phyloP scores from a whole-genome alignment of 92 coral and sea anemone genomes.

The Zoanthus sansibaricus region DNA sequence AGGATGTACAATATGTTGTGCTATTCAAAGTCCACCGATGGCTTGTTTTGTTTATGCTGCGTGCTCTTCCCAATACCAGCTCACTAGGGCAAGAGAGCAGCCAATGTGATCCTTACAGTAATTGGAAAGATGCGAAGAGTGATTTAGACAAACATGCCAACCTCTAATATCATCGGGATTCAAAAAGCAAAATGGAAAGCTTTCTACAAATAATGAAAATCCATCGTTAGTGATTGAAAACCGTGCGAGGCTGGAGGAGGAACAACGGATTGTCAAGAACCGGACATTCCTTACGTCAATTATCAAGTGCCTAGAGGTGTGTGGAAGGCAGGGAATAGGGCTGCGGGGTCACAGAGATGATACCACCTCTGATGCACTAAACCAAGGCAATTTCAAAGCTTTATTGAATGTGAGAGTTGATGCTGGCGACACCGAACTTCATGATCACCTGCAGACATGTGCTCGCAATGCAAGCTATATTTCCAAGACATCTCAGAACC shows the following conservation, averaged over 20 bases:
- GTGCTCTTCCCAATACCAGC: constrained; percentile 66
- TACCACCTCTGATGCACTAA: constrained; percentile 13
- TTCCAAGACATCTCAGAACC: constrained; percentile 61
- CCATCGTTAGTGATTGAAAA: constrained; percentile 53
- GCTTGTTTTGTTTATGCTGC: constrained; percentile 72
- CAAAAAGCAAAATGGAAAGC: constrained; percentile 62
- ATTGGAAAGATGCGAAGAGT: constrained; percentile 62
- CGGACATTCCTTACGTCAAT: constrained; percentile 26
- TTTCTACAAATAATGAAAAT: constrained; percentile 56
- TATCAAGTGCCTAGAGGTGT: constrained; percentile 55
- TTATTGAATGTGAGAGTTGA: constrained; percentile 53
- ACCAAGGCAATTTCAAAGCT: constrained; percentile 59
- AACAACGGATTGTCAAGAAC: constrained; percentile 33
- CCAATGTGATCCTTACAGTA: constrained; percentile 51
- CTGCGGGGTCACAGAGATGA: constrained; percentile 62
- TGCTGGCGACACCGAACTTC: constrained; percentile 64
- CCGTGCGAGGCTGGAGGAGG: constrained; percentile 57
- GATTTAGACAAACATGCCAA: constrained; percentile 46
- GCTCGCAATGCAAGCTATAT: constrained; percentile 60
- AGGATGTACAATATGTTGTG: constrained; percentile 65
- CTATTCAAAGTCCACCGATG: constrained; percentile 73
- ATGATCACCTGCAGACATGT: constrained; percentile 66
- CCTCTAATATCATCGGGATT: constrained; percentile 64
- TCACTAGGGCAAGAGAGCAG: constrained; percentile 54
- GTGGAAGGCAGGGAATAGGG: constrained; percentile 67